phyloP scores from a whole-genome alignment of 1,140 invertebrate genomes.

The Drosophila melanica region DNA sequence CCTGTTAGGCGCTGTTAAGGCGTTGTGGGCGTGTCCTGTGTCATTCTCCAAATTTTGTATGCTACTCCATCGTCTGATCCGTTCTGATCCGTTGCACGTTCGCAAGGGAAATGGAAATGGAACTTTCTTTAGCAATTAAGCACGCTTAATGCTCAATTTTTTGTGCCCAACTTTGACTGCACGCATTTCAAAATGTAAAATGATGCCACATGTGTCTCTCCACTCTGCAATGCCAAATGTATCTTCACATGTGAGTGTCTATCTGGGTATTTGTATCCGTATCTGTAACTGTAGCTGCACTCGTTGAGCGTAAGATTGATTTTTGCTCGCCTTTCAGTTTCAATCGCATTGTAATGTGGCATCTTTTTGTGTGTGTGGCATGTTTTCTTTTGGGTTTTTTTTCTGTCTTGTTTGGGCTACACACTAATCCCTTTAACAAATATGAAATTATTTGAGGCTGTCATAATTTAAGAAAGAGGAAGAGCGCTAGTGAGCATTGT shows the following conservation, averaged over 20 bases:
- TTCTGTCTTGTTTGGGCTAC: constrained; percentile 19
- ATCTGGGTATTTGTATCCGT: constrained; percentile 19
- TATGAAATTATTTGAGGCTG: constrained; percentile 64
- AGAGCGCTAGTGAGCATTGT: background rate
- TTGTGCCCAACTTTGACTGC: constrained; percentile 31
- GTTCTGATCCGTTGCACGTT: constrained; percentile 35
- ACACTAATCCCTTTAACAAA: constrained; percentile 61
- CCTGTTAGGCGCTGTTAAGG: background rate
- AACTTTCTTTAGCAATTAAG: constrained; percentile 75
- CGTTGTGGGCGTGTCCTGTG: constrained; percentile 55
- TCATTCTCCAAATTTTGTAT: constrained; percentile 73
- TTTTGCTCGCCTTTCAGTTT: constrained; percentile 65
- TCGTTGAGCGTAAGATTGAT: constrained; percentile 63
- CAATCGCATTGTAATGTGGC: constrained; percentile 15
- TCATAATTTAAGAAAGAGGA: constrained; percentile 45
- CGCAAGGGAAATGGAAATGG: constrained; percentile 21
- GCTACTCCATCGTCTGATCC: constrained; percentile 64
- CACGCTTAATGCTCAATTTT: constrained; percentile 81
- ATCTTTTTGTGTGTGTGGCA: constrained; percentile 7
- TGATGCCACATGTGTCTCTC: constrained; percentile 74
- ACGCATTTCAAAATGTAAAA: constrained; percentile 71
- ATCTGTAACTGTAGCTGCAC: constrained; percentile 35
- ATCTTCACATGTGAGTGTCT: constrained; percentile 7
- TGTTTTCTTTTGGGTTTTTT: constrained; percentile 22
- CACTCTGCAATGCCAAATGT: constrained; percentile 7